These are phyloP conservation scores for Drosophila antonietae DNA, from an alignment of 2,888 invertebrate genomes.

Conservation along the genomic window DNA sequence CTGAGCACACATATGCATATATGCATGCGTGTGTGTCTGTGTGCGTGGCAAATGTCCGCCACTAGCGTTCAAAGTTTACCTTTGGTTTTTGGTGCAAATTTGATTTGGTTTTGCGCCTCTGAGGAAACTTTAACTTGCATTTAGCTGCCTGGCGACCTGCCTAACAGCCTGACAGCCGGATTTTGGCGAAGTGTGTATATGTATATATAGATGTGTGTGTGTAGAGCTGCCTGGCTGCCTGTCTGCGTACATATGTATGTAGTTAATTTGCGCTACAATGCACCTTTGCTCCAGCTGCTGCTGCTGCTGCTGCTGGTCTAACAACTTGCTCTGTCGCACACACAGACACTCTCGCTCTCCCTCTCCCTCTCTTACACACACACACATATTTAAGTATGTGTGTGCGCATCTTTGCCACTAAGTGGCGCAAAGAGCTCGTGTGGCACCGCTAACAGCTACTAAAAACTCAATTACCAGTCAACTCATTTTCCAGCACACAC, in stretches of 20 bases:
- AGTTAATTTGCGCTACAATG: slow-evolving; percentile 71
- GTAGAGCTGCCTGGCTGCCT: background rate
- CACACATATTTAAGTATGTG: slow-evolving; percentile 21
- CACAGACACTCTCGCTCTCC: background rate
- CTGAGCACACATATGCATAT: background rate
- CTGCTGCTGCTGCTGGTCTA: slow-evolving; percentile 42
- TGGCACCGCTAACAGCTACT: slow-evolving; percentile 73
- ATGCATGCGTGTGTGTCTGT: slow-evolving; percentile 23
- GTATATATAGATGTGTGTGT: background rate
- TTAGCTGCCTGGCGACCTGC: slow-evolving; percentile 46
- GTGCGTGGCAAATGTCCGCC: slow-evolving; percentile 48
- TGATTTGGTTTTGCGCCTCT: slow-evolving; percentile 66
- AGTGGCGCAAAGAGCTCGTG: slow-evolving; percentile 61
- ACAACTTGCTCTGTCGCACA: slow-evolving; percentile 9
- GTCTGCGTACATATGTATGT: slow-evolving; percentile 29
- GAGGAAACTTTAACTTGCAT: slow-evolving; percentile 65
- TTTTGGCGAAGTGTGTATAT: slow-evolving; percentile 23
- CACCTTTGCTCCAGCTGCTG: slow-evolving; percentile 28
- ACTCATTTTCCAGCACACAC: slow-evolving; percentile 46
- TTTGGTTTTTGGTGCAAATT: slow-evolving; percentile 78
- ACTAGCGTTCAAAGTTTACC: slow-evolving; percentile 72
- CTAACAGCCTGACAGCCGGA: slow-evolving; percentile 37
- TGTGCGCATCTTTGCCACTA: slow-evolving; percentile 58
- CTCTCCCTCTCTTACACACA: background rate
- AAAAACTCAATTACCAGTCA: slow-evolving; percentile 74